Conservation (phyloP, 2,797 vertebrate species). For the Melanotaenia pygmaea region DNA sequence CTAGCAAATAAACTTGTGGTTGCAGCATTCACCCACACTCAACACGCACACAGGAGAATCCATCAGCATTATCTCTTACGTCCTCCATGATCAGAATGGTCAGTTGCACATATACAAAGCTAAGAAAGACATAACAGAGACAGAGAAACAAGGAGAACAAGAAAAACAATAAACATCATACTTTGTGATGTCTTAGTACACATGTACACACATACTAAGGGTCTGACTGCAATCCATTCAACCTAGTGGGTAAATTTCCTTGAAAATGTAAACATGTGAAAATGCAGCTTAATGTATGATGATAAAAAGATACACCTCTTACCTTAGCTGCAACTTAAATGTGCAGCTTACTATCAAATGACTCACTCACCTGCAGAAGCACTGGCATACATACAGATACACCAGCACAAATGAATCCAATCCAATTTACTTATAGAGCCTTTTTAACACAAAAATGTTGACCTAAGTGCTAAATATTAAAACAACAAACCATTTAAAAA, state of each 20-base stretch:
- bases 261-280: not conserved
- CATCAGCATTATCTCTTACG: conserved; percentile 11
- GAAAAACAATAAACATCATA: not conserved
- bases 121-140: conserved; percentile 30
- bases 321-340: conserved; percentile 18
- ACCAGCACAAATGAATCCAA: conserved; percentile 1
- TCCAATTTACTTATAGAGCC: not conserved
- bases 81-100: conserved; percentile 42
- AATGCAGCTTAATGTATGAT: conserved; percentile 3
- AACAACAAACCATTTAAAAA: not conserved
- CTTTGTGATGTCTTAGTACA: not conserved
- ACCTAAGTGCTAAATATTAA: not conserved
- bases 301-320: not conserved
- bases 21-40: conserved; percentile 14
- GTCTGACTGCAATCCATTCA: conserved; percentile 13
- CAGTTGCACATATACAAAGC: conserved; percentile 11
- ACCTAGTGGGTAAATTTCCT: conserved; percentile 7
- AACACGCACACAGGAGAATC: conserved; percentile 33
- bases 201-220: not conserved
- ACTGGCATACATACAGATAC: conserved; percentile 20
- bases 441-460: not conserved
- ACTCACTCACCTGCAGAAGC: conserved; percentile 14
- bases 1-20: conserved; percentile 42
- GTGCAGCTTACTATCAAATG: conserved; percentile 16
- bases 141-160: conserved; percentile 9